A percentile compares a stretch with the other conserved stretches of the same genome.
These are phyloP conservation scores for Drosophila ohnishii DNA, from an alignment of 1,140 invertebrate genomes.

Conservation along the genomic window DNA sequence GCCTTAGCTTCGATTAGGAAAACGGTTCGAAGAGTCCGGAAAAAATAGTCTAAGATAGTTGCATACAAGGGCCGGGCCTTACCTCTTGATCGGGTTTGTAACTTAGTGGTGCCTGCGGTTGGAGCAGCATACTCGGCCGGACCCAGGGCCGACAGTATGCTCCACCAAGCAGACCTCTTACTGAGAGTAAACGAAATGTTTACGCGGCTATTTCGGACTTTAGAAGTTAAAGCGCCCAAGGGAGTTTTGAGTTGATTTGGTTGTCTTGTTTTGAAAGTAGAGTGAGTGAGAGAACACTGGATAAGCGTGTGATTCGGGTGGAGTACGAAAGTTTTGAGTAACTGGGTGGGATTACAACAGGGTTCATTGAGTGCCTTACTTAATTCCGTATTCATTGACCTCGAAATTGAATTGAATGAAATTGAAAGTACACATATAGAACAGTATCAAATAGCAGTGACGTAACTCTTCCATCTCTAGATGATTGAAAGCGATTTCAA, in stretches of 20 bases:
- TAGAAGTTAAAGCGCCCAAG: constrained; percentile 82
- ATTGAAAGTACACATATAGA: constrained; percentile 13
- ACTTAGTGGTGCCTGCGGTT: constrained; percentile 31
- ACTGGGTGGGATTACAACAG: constrained; percentile 51
- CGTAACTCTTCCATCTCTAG: constrained; percentile 44
- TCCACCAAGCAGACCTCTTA: constrained; percentile 41
- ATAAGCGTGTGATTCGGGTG: constrained; percentile 68
- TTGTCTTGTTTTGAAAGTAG: constrained; percentile 58
- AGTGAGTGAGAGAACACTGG: constrained; percentile 82
- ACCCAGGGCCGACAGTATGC: constrained; percentile 33
- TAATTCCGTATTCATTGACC: constrained; percentile 70
- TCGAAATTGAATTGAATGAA: constrained; percentile 45
- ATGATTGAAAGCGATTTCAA: constrained; percentile 59
- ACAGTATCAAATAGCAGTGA: constrained; percentile 47
- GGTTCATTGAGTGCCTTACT: constrained; percentile 65
- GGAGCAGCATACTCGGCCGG: constrained; percentile 52
- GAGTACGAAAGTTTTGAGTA: constrained; percentile 54
- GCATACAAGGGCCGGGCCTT: constrained; percentile 63
- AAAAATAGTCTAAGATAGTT: constrained; percentile 54
- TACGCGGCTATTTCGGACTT: constrained; percentile 83
- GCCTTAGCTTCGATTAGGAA: constrained; percentile 51
- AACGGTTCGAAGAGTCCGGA: constrained; percentile 21
- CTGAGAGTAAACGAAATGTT: constrained; percentile 78
- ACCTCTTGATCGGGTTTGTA: constrained; percentile 52
- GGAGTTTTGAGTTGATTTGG: constrained; percentile 41